These are phyloP conservation scores for Macrosoma leucophasiata DNA, from an alignment of 2,888 invertebrate genomes.

Conservation along the genomic window DNA sequence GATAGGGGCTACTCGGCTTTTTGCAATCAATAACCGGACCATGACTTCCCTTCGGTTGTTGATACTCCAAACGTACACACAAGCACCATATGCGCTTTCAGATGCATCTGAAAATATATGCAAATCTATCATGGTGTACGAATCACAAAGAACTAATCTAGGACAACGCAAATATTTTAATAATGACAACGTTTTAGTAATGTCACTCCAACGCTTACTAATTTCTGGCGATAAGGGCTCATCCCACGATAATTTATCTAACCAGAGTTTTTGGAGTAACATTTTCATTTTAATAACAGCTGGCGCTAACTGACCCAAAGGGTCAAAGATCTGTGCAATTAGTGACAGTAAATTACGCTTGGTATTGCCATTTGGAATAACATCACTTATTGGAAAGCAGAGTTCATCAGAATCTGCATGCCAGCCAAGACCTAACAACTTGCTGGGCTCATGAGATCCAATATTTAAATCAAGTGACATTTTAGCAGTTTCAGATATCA, in stretches of 20 bases:
- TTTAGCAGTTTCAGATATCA: slow-evolving; percentile 4
- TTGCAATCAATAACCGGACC: not conserved
- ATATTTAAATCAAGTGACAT: not conserved
- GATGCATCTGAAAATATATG: slow-evolving; percentile 4
- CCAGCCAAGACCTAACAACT: slow-evolving; percentile 1
- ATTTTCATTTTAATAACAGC: not conserved
- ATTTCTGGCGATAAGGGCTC: slow-evolving; percentile 6
- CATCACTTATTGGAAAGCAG: not conserved
- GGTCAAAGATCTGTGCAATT: not conserved
- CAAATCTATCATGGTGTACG: not conserved
- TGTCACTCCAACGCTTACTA: not conserved
- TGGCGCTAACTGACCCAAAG: not conserved
- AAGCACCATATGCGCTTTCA: not conserved
- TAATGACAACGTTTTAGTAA: not conserved
- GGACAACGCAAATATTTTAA: not conserved
- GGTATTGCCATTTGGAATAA: not conserved
- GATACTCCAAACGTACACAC: not conserved
- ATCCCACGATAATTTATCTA: not conserved
- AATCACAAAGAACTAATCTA: slow-evolving; percentile 3
- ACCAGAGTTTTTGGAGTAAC: not conserved
- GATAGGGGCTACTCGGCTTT: too few relatives aligned
- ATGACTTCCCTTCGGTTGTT: not conserved
- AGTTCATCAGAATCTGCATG: not conserved
- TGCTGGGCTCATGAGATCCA: not conserved
- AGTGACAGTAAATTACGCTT: slow-evolving; percentile 7